phyloP scores from a whole-genome alignment of 2,113 vertebrate genomes.

The Gnathonemus echidnorhynchus region DNA sequence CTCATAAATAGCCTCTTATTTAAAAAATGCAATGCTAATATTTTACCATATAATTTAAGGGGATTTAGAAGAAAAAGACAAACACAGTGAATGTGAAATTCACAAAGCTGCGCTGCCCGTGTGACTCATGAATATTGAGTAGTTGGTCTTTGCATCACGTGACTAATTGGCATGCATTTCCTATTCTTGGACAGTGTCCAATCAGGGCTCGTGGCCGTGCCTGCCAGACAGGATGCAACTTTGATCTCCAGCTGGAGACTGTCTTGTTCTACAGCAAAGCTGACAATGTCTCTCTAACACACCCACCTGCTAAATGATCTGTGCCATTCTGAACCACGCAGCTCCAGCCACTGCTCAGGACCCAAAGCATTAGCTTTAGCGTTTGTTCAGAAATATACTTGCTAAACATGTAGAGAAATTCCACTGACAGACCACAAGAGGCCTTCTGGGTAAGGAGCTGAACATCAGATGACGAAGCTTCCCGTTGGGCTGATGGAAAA shows the following conservation, averaged over 20 bases:
- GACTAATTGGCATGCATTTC: background rate
- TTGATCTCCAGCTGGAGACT: background rate
- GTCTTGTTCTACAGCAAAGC: background rate
- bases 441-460: background rate
- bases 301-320: slow-evolving; percentile 1
- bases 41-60: background rate
- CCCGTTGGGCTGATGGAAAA: background rate
- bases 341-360: background rate
- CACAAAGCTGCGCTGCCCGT: background rate
- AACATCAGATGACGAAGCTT: background rate
- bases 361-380: background rate
- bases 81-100: background rate
- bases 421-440: background rate
- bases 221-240: background rate
- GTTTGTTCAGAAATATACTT: background rate
- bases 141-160: background rate
- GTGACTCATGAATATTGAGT: background rate
- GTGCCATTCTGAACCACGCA: background rate
- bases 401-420: background rate
- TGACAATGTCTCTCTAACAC: background rate
- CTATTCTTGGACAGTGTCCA: background rate
- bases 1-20: background rate
- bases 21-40: background rate
- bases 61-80: background rate
- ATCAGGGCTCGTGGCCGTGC: background rate